These are phyloP conservation scores for Echeneis naucrates DNA, from an alignment of 2,797 vertebrate genomes.

Conservation along the genomic window DNA sequence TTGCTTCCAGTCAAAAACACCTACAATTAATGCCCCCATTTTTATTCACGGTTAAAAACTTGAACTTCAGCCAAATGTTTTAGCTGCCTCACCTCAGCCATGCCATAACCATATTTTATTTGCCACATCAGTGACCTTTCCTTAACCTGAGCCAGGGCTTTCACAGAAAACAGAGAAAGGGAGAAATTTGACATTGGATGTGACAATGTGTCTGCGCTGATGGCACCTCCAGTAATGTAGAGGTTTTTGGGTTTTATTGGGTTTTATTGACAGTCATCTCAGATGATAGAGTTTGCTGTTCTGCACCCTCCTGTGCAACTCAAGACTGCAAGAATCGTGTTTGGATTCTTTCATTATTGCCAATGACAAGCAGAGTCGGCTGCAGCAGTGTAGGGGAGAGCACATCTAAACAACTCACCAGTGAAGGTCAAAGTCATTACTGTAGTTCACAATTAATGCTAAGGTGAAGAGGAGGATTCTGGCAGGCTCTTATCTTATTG, in stretches of 20 bases:
- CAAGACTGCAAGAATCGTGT: slow-evolving; percentile 23
- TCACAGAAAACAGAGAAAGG: neutral
- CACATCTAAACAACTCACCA: slow-evolving; percentile 56
- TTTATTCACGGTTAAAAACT: neutral
- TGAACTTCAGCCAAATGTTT: no score
- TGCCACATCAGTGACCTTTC: neutral
- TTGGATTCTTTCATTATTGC: slow-evolving; percentile 24
- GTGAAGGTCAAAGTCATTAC: slow-evolving; percentile 81
- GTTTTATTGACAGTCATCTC: slow-evolving; percentile 1
- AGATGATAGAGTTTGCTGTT: neutral
- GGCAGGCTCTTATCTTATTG: slow-evolving; percentile 68
- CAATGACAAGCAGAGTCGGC: slow-evolving; percentile 23
- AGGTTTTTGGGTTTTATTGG: no score
- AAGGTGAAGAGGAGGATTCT: slow-evolving; percentile 75
- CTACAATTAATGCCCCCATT: neutral
- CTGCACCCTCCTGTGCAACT: slow-evolving; percentile 9
- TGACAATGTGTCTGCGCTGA: no score
- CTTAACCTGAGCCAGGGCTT: neutral
- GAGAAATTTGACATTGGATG: neutral
- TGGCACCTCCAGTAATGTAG: no score
- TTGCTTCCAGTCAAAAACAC: neutral
- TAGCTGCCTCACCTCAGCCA: no score
- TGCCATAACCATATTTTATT: neutral
- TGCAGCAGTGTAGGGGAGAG: slow-evolving; percentile 49
- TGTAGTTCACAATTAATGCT: slow-evolving; percentile 74